Base-by-base conservation (phyloP, 2,888 invertebrate genomes). In the Ormyrus thymus region DNA sequence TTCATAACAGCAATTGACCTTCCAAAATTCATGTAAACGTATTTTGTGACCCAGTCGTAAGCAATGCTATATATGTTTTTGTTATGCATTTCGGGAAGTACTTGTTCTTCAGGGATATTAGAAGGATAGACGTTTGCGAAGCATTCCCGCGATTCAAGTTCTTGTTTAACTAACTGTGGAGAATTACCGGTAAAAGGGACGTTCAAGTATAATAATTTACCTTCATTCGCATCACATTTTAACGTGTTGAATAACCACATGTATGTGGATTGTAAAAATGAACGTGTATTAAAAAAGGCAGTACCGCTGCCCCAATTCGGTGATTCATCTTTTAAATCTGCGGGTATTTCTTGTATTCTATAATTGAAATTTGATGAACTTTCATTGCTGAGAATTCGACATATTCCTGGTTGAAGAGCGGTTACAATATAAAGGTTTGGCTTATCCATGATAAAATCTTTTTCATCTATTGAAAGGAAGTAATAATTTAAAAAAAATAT, bases 351-450 rank as follows among this genome's bases (percentile, higher is more conserved):
- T 29, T 29, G 29, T 29, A 29, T 29, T 29, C 29, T 29, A 29
- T 29, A 29, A 15, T 62, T 48, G 43, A 10, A 62, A 13, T 48
- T 8, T 46, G 7, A 9, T 45, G 45, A 56, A n/a, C 1, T 56
- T 13, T 56, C 58, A 2, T 65, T 13, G 4, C 2, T 50, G 7
- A 13, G 64, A 15, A 65, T 50, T 15, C n/a, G 46, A 11, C 68
- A 56, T 7, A 68, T 2, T 11, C 56, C 68, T 6, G 66, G 70
- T 8, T 15, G 53, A 51, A 29, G 7, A 10, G 15, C 1, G 7
- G 55, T 46, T 1, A 62, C 45, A 5, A 73, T 58, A 68, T 80
- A 77, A 59, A 72, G 58, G 68, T 79, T 59, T 15, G 45, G 59
- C n/a, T 46, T 45, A 11, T 64, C 46, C 6, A 7, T 10, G 9